Percentiles rank a stretch among this genome's conserved stretches.
These are phyloP conservation scores for Rhinoderma darwinii DNA, from an alignment of 2,113 vertebrate genomes.

Conservation along the genomic window DNA sequence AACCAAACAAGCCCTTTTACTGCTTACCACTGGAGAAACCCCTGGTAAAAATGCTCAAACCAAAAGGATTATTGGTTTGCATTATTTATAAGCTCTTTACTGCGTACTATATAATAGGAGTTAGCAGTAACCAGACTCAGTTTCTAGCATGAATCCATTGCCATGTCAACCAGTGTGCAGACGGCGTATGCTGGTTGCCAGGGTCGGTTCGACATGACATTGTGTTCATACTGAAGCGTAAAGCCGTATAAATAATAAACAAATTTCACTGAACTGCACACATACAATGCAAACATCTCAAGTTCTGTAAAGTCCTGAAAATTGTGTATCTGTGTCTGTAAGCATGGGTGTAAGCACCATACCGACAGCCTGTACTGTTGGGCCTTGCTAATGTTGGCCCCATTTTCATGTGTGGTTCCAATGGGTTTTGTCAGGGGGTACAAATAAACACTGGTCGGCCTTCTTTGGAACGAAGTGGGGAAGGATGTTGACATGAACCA, in stretches of 20 bases:
- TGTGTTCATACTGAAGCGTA: not conserved
- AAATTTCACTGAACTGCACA: not conserved
- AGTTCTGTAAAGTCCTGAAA: too few species aligned
- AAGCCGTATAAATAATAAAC: not conserved
- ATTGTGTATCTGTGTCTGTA: not conserved
- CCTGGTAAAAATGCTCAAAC: not conserved
- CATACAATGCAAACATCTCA: not conserved
- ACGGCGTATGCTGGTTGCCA: not conserved
- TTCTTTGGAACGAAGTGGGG: not conserved
- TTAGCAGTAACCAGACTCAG: not conserved
- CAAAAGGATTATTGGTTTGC: not conserved
- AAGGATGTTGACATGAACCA: not conserved
- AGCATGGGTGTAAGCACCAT: not conserved
- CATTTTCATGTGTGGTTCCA: not conserved
- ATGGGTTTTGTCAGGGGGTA: too few species aligned
- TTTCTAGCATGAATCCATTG: not conserved
- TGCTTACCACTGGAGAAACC: not conserved
- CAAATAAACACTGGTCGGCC: not conserved
- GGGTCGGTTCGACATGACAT: not conserved
- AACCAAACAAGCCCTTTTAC: not conserved
- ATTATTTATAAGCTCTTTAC: not conserved
- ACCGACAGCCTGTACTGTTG: not conserved
- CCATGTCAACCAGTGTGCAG: constrained; percentile 5
- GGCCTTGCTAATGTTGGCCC: not conserved
- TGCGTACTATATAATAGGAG: not conserved